Evolutionary conservation across 92 coral and sea anemone species (phyloP), one percentile per base, ranked within the genome.

Genomic region (Zoanthus sociatus): DNA sequence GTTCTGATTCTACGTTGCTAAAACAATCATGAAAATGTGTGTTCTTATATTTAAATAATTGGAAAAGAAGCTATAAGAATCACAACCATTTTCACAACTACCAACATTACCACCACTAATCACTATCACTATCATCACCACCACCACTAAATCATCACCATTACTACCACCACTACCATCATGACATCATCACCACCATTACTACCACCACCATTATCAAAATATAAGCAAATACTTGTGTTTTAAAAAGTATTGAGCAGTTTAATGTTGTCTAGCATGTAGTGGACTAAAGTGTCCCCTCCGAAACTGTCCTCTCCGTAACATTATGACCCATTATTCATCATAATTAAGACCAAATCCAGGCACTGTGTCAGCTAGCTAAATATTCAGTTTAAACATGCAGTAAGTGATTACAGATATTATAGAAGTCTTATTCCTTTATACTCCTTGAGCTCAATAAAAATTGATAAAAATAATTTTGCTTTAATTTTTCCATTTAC

Each of bases 1-100:
- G 69, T 64, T 94, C 98, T 10, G 98, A 94, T 64, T 94, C 98
- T 45, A 89, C 92, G 86, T 90, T 92, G 79, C 98, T 94, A 51
- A 12, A 77, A 76, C 12, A 7, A 50, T 11, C 55, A 37, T 0
- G 55, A 7, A 7, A 50, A 50, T 50, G 55, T 50, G 1, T 7
- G 12, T 50, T 50, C 12, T 7, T 50, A 50, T 7, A 50, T 7
- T 11, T 1, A 50, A 50, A 50, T 11, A 50, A 7, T 11, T 9
- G 32, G 51, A 21, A 20, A 12, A 11, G 55, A 12, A 32, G 54
- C 7, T 63, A 13, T 63, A 37, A 37, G 42, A 37, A 37, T 37
- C 26, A 63, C 69, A 13, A 63, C 16, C 69, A 16, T 63, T 16
- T 13, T 20, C 3, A 16, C 21, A 6, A 20, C 9, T 26, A 26